phyloP scores from a whole-genome alignment of 2,888 invertebrate genomes.

The Vandiemenella viatica region DNA sequence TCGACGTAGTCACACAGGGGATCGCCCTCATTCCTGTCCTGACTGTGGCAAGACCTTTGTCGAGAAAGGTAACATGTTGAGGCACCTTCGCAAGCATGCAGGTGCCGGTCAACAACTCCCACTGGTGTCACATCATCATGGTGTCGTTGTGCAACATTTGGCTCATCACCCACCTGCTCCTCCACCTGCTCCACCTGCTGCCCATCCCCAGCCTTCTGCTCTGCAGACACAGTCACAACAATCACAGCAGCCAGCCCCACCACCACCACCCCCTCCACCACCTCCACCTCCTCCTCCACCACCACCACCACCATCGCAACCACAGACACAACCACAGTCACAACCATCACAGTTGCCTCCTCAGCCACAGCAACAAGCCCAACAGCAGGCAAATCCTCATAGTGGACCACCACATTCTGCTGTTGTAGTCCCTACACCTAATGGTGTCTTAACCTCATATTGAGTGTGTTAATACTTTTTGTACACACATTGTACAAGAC shows the following conservation, averaged over 20 bases:
- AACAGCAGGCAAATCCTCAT: too few species aligned
- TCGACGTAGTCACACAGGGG: constrained; percentile 50
- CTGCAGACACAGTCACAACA: neutral
- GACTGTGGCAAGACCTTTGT: constrained; percentile 65
- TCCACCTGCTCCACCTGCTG: constrained; percentile 3
- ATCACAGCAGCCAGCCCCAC: constrained; percentile 1
- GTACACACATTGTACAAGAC: too few species aligned
- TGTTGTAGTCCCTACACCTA: constrained; percentile 11
- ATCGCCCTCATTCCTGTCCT: constrained; percentile 41
- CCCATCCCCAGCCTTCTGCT: neutral
- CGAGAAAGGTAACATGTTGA: constrained; percentile 61
- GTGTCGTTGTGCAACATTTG: constrained; percentile 3
- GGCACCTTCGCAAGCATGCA: constrained; percentile 23
- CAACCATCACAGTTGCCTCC: too few species aligned
- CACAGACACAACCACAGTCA: too few species aligned
- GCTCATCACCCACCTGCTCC: constrained; percentile 2
- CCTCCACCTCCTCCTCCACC: constrained; percentile 6
- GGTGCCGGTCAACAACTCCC: neutral
- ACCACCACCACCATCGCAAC: too few species aligned
- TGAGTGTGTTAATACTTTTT: neutral
- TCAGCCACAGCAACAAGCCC: too few species aligned
- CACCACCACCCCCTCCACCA: constrained; percentile 4
- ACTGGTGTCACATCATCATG: neutral
- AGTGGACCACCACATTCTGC: constrained; percentile 8
- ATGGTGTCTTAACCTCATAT: constrained; percentile 5